These are phyloP conservation scores for Thecophora atra DNA, from an alignment of 2,888 invertebrate species.

Conservation along the genomic window DNA sequence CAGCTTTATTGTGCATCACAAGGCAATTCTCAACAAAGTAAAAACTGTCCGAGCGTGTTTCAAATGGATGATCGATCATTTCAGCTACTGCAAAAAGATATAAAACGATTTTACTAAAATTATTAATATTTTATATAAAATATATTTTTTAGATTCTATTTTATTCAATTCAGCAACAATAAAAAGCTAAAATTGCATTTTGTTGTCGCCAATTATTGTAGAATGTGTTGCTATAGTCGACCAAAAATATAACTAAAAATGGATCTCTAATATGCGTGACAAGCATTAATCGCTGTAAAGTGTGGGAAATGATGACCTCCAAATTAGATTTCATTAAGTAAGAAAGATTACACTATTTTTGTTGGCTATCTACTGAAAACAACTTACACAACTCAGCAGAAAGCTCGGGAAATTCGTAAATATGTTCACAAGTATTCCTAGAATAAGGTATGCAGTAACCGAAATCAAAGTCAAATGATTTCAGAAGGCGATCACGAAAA, in stretches of 20 bases:
- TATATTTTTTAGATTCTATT: neutral
- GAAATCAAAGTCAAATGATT: slow-evolving; percentile 99
- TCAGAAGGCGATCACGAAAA: slow-evolving; percentile 90
- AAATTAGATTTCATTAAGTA: too few relatives aligned
- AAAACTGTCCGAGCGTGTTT: slow-evolving; percentile 98
- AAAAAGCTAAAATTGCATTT: too few relatives aligned
- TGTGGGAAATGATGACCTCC: too few relatives aligned
- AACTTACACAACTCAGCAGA: slow-evolving; percentile 84
- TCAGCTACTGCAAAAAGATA: slow-evolving; percentile 82
- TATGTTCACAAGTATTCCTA: slow-evolving; percentile 97
- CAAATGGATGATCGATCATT: slow-evolving; percentile 96
- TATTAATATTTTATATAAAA: neutral
- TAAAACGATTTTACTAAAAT: too few relatives aligned
- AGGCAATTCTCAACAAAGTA: slow-evolving; percentile 97
- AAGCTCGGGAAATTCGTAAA: slow-evolving; percentile 96
- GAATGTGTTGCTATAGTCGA: too few relatives aligned
- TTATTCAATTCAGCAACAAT: too few relatives aligned
- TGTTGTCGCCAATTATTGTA: too few relatives aligned
- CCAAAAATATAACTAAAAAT: too few relatives aligned
- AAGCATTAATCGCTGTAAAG: too few relatives aligned
- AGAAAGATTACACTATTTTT: too few relatives aligned
- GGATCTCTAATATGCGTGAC: too few relatives aligned
- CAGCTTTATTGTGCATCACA: slow-evolving; percentile 99
- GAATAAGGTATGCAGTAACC: slow-evolving; percentile 99
- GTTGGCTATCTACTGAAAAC: neutral